Percentiles rank a stretch among this genome's conserved stretches.
phyloP scores from a whole-genome alignment of 2,888 invertebrate genomes.

The Calameuta pallipes region DNA sequence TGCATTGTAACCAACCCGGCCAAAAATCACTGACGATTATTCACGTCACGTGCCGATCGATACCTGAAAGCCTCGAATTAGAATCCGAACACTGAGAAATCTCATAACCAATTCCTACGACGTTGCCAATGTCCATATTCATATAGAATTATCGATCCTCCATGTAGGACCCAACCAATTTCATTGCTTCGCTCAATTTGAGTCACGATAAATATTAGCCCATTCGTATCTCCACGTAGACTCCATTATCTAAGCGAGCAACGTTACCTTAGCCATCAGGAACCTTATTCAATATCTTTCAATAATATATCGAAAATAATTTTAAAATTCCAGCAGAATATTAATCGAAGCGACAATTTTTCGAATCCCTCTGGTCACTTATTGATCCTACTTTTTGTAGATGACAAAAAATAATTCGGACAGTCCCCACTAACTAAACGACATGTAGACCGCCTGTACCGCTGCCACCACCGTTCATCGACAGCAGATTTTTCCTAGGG shows the following conservation, averaged over 20 bases:
- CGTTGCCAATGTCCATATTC: neutral
- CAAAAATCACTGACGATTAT: neutral
- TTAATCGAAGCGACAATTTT: neutral
- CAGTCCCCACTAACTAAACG: neutral
- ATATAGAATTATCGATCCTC: neutral
- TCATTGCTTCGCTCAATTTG: neutral
- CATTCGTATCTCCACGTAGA: neutral
- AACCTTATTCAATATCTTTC: neutral
- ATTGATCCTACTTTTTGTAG: neutral
- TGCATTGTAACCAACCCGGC: neutral
- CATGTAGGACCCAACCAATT: neutral
- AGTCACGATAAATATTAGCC: neutral
- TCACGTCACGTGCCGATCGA: neutral
- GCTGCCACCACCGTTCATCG: neutral
- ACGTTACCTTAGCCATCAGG: neutral
- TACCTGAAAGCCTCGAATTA: neutral
- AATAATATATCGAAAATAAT: no score
- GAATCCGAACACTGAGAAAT: neutral
- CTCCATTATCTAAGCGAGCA: neutral
- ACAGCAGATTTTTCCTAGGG: conserved; percentile 10
- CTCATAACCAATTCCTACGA: neutral
- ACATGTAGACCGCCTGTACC: neutral
- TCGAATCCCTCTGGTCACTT: neutral
- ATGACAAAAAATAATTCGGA: neutral
- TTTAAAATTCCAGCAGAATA: neutral